Evolutionary conservation across 2,113 vertebrate species (phyloP).

Genomic region (Morone chrysops): DNA sequence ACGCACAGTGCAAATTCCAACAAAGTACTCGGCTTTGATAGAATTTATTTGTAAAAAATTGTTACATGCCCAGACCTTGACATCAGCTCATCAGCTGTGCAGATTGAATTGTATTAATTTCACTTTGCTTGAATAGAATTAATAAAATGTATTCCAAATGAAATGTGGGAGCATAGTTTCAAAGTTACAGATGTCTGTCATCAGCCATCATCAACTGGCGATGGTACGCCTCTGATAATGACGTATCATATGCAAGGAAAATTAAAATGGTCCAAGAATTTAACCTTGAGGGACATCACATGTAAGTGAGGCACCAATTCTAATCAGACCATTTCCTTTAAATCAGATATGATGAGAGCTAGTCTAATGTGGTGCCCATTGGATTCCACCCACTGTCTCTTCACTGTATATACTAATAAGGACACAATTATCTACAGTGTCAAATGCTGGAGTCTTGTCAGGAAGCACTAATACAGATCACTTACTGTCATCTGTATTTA

Average conservation of each 20-base stretch:
- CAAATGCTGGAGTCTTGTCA: neutral
- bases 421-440: neutral
- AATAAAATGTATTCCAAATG: too few species aligned
- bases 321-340: neutral
- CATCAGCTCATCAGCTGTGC: neutral
- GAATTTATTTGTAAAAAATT: neutral
- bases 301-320: neutral
- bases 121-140: too few species aligned
- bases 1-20: neutral
- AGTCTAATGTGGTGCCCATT: neutral
- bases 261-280: neutral
- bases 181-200: neutral
- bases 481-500: neutral
- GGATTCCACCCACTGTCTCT: neutral
- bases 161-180: neutral
- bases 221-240: neutral
- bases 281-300: neutral
- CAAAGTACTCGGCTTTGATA: neutral
- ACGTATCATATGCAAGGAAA: neutral
- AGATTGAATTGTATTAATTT: neutral
- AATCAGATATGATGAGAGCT: neutral
- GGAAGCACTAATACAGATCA: neutral
- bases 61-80: neutral
- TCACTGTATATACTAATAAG: neutral
- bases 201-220: too few species aligned